Base-by-base conservation (phyloP, 35 echinoderm and acorn worm genomes). In the Ophioderma brevispina region DNA sequence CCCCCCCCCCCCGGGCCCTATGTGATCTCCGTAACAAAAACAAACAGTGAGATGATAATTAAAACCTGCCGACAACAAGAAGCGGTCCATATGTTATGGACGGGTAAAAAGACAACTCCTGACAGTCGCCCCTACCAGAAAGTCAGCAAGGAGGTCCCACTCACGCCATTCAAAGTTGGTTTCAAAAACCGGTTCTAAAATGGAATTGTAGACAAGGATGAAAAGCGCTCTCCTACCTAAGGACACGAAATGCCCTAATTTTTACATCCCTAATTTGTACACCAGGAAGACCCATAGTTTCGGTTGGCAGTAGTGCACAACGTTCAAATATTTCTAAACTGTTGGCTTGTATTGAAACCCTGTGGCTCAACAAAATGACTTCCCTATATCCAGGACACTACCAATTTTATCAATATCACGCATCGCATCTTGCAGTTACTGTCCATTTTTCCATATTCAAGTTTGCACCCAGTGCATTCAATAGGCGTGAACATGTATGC, bases 201-300 rank as follows among this genome's bases (percentile, higher is more conserved):
- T 70, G 59, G n/a, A 70, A 30, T 70, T 70, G 2, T 8, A 70
- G 28, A 25, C 10, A 8, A 70, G n/a, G 59, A 70, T 70, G 10
- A 70, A 4, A 25, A 70, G 3, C n/a, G 59, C 23, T 35, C 49
- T 86, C 1, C 64, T 86, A 1, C 84, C 84, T 2, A 77, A 77
- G 11, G 41, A 88, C 5, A 25, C 21, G 0, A 64, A 2, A 41
- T 41, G 35, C 15, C 86, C 76, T 34, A 77, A 78, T 32, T 10
- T 88, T 37, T 88, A 88, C 36, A 28, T 86, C 10, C n/a, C 59
- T 75, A n/a, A n/a, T n/a, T n/a, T n/a, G n/a, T n/a, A n/a, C n/a
- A n/a, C n/a, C n/a, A n/a, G n/a, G n/a, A n/a, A n/a, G n/a, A n/a
- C n/a, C n/a, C n/a, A n/a, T n/a, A n/a, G n/a, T n/a, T n/a, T n/a